These are phyloP conservation scores for Laterallus jamaicensis DNA, from an alignment of 2,113 vertebrate genomes.

Conservation along the genomic window DNA sequence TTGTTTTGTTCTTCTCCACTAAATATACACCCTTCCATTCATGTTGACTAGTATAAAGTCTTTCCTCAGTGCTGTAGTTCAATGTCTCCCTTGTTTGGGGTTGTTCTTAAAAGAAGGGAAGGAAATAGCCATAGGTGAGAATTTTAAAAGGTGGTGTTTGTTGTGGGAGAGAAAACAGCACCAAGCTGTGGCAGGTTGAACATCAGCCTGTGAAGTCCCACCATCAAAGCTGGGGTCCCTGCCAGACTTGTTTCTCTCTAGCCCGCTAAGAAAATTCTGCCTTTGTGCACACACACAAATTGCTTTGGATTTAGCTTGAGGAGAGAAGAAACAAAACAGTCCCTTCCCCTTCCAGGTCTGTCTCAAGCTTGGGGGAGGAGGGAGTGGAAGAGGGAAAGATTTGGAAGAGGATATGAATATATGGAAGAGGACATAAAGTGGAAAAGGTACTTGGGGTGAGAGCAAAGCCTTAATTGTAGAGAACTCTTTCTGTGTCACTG, in stretches of 20 bases:
- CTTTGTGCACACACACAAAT: neutral
- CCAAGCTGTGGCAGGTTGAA: neutral
- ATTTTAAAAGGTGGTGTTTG: constrained; percentile 44
- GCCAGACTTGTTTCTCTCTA: neutral
- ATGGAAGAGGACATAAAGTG: neutral
- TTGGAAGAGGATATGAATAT: neutral
- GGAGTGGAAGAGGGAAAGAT: neutral
- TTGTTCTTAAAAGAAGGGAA: constrained; percentile 14
- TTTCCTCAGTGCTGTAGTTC: neutral
- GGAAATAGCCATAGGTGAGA: constrained; percentile 27
- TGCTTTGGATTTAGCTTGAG: constrained; percentile 7
- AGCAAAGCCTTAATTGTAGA: neutral
- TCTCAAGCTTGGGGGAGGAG: neutral
- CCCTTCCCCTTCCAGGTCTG: neutral
- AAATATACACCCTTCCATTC: neutral
- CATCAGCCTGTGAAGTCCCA: neutral
- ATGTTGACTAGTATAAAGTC: neutral
- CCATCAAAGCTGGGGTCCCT: constrained; percentile 1
- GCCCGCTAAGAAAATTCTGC: constrained; percentile 18
- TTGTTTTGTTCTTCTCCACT: neutral
- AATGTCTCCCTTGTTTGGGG: neutral
- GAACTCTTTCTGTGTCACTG: neutral
- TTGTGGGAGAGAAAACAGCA: constrained; percentile 20
- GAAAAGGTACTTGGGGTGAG: neutral
- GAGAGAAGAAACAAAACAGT: neutral